These are phyloP conservation scores for Stigmatopora nigra DNA, from an alignment of 2,113 vertebrate genomes.

Conservation along the genomic window DNA sequence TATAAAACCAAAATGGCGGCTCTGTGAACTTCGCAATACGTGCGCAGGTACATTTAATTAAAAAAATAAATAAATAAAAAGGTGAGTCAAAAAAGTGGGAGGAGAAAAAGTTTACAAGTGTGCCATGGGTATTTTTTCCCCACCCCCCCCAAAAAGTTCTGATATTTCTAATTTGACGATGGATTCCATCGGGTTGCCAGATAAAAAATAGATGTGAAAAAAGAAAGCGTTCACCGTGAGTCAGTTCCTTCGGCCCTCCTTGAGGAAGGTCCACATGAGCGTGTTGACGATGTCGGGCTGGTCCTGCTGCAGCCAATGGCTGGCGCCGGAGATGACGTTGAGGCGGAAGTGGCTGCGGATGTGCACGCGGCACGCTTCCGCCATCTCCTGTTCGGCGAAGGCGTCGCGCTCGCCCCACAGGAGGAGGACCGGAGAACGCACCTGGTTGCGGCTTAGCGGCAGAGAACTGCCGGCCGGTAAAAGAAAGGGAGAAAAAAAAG, in stretches of 20 bases:
- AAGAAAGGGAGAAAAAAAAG: neutral
- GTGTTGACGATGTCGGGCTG: slow-evolving; percentile 95
- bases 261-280: slow-evolving; percentile 97
- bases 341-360: slow-evolving; percentile 91
- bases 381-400: slow-evolving; percentile 92
- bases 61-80: too few species aligned
- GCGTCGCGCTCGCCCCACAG: slow-evolving; percentile 93
- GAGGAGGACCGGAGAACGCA: slow-evolving; percentile 84
- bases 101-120: neutral
- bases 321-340: slow-evolving; percentile 89
- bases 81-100: too few species aligned
- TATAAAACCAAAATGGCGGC: slow-evolving; percentile 70
- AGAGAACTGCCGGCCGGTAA: slow-evolving; percentile 72
- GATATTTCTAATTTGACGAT: too few species aligned
- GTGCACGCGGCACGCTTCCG: slow-evolving; percentile 86
- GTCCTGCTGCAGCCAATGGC: slow-evolving; percentile 98
- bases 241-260: slow-evolving; percentile 80
- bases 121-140: neutral
- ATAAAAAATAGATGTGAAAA: neutral
- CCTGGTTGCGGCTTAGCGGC: slow-evolving; percentile 81
- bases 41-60: slow-evolving; percentile 34
- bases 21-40: slow-evolving; percentile 65
- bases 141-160: too few species aligned
- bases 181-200: too few species aligned
- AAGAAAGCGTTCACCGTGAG: neutral